A percentile compares a stretch with the other conserved stretches of the same genome.
Evolutionary conservation across 2,113 vertebrate species (phyloP).

Genomic region (Anolis carolinensis): DNA sequence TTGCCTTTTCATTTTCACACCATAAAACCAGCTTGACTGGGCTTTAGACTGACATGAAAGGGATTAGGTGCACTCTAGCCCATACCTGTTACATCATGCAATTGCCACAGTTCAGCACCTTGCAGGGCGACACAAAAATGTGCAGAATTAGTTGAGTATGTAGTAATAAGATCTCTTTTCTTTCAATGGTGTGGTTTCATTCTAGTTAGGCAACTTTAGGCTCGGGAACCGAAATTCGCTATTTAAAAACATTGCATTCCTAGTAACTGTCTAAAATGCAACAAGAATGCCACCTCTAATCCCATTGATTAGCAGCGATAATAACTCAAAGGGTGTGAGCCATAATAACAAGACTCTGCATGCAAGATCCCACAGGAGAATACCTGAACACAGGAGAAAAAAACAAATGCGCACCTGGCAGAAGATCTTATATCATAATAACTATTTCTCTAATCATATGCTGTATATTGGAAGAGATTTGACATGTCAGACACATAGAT

Average conservation of each 20-base stretch:
- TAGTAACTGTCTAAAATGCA: not conserved
- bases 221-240: not conserved
- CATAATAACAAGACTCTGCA: constrained; percentile 1
- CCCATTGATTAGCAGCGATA: constrained; percentile 6
- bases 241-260: not conserved
- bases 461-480: not conserved
- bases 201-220: not conserved
- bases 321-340: not conserved
- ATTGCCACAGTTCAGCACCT: not conserved
- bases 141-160: not conserved
- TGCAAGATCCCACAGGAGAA: not conserved
- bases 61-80: not conserved
- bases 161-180: not conserved
- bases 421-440: not conserved
- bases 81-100: constrained; percentile 1
- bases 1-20: constrained; percentile 13
- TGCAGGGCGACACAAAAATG: not conserved
- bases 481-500: not conserved
- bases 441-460: not conserved
- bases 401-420: not conserved
- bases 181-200: not conserved
- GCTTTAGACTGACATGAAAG: constrained; percentile 7
- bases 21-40: not conserved
- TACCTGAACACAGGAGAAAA: not conserved
- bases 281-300: constrained; percentile 11